A percentile compares a stretch with the other conserved stretches of the same genome.
These are phyloP conservation scores for Erinaceus europaeus DNA, from an alignment of 2,113 vertebrate species.

Conservation along the genomic window DNA sequence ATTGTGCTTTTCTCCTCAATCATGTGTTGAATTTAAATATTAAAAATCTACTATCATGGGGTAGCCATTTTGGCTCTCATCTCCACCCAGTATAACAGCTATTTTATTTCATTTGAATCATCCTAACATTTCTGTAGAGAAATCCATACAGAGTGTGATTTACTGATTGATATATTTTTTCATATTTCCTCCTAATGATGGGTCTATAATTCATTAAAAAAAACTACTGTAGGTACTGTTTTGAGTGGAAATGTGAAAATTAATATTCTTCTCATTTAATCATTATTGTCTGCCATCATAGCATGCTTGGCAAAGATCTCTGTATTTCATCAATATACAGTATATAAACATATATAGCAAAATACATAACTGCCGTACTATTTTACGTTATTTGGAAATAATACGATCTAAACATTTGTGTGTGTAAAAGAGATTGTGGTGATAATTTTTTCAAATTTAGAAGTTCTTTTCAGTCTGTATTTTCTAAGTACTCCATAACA, in stretches of 20 bases:
- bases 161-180: constrained; percentile 28
- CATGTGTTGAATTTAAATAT: no score
- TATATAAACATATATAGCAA: constrained; percentile 35
- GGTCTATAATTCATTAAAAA: constrained; percentile 9
- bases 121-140: not conserved
- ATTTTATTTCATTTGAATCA: not conserved
- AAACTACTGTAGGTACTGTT: not conserved
- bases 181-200: constrained; percentile 14
- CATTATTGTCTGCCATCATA: constrained; percentile 30
- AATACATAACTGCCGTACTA: constrained; percentile 45
- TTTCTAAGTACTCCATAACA: constrained; percentile 1
- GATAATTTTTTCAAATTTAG: not conserved
- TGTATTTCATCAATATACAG: constrained; percentile 28
- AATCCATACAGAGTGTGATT: not conserved
- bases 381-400: constrained; percentile 12
- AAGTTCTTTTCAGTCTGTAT: not conserved
- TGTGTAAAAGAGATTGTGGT: no score
- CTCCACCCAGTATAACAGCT: no score
- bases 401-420: no score
- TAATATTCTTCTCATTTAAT: constrained; percentile 11
- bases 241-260: constrained; percentile 27
- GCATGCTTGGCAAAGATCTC: constrained; percentile 25
- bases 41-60: no score
- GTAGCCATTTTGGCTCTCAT: no score
- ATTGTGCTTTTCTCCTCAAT: no score